Base-by-base conservation (phyloP, 2,888 invertebrate genomes). In the Agrenia bidenticulata region DNA sequence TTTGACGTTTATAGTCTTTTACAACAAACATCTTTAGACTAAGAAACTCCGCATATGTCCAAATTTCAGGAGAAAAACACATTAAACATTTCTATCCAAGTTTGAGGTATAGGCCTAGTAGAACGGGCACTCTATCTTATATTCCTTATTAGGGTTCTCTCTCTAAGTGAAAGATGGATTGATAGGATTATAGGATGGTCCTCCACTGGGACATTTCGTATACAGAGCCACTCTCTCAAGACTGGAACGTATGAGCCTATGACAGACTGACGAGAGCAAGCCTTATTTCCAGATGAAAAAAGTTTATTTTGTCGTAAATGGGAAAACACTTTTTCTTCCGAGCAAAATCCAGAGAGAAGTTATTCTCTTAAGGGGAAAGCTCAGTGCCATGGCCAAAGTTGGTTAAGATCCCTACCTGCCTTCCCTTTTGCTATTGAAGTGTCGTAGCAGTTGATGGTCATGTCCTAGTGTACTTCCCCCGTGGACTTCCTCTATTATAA, bases 231-330 rank as follows among this genome's bases (percentile, higher is more conserved):
- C 32, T 32, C 32, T 32, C 32, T 45, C 45, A 9, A 19, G n/a
- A 45, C 4, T 45, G 7, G 45, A 45, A 15, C 4, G 4, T 19
- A 45, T 19, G 7, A n/a, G 15, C 45, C n/a, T 19, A 7, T 45
- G 17, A 45, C 45, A 9, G 7, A 45, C 17, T 19, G 21, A 45
- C n/a, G 45, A 45, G 7, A 45, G 7, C 7, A 45, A 45, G 17
- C 7, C 45, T 45, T 15, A 45, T 45, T 45, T 45, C 45, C 45
- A 45, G 45, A 45, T 45, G 45, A 45, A 45, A 45, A 45, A 32
- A 45, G 45, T 45, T 45, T 45, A 9, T 45, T 45, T 19, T 15
- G 32, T 45, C 21, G 17, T 19, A 45, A 45, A 45, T 45, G 15
- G 45, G 21, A 45, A 45, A 45, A 45, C 45, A 45, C 45, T 19